Evolutionary conservation across 35 echinoderm and acorn worm genomes (phyloP).

Genomic region (Apostichopus japonicus): DNA sequence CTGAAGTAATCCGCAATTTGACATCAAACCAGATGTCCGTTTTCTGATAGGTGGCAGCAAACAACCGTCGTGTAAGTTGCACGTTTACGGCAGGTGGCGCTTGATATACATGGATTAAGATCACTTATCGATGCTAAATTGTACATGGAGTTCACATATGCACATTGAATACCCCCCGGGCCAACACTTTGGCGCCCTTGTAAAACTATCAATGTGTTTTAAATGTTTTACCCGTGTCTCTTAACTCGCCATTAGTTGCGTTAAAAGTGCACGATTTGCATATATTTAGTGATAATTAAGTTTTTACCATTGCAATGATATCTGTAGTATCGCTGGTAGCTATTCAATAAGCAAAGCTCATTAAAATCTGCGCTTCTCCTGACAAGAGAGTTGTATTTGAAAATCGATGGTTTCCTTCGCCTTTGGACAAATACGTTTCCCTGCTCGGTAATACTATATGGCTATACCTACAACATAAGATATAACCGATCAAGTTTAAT

Average conservation of each 20-base stretch:
- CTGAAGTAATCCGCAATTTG: no score
- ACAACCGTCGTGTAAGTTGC: no score
- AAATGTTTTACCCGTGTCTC: not conserved
- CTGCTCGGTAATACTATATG: not conserved
- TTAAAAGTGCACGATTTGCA: conserved; percentile 19
- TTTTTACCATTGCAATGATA: conserved; percentile 32
- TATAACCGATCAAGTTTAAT: conserved; percentile 12
- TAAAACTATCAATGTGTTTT: conserved; percentile 22
- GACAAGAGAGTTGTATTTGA: conserved; percentile 27
- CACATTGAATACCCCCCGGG: conserved; percentile 42
- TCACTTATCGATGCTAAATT: conserved; percentile 41
- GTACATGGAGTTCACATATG: conserved; percentile 46
- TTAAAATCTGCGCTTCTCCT: conserved; percentile 27
- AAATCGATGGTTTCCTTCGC: conserved; percentile 30
- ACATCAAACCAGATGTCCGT: no score
- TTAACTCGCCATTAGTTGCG: not conserved
- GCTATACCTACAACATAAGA: conserved; percentile 2
- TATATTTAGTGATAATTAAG: conserved; percentile 31
- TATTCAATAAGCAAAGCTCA: conserved; percentile 38
- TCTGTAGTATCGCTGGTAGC: conserved; percentile 16
- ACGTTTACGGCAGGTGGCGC: not conserved
- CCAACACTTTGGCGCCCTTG: conserved; percentile 21
- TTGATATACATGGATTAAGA: not conserved
- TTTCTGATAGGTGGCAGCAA: no score
- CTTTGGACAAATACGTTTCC: conserved; percentile 5